Percentiles rank a stretch among this genome's conserved stretches.
Evolutionary conservation across 2,888 invertebrate species (phyloP).

Genomic region (Cheilosia soror): DNA sequence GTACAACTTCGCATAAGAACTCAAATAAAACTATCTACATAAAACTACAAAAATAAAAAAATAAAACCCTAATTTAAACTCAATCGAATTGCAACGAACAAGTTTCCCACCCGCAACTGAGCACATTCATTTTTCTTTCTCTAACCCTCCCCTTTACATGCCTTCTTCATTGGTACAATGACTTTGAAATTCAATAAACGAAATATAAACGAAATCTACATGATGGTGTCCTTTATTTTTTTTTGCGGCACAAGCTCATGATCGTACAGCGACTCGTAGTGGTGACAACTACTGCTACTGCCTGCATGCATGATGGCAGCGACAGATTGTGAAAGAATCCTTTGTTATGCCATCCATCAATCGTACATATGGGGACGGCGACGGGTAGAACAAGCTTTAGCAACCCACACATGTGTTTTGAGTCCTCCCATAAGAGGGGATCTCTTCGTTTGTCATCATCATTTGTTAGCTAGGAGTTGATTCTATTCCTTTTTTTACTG

Average conservation of each 20-base stretch:
- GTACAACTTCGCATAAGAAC: neutral
- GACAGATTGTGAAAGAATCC: slow-evolving; percentile 51
- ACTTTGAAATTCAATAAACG: slow-evolving; percentile 70
- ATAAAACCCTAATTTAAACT: slow-evolving; percentile 23
- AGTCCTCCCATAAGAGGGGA: slow-evolving; percentile 7
- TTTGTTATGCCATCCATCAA: slow-evolving; percentile 63
- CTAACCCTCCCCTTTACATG: neutral
- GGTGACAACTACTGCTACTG: slow-evolving; percentile 10
- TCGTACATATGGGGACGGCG: slow-evolving; percentile 20
- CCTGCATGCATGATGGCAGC: slow-evolving; percentile 17
- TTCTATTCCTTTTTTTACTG: slow-evolving; percentile 30
- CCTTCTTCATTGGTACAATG: slow-evolving; percentile 23
- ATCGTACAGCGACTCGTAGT: slow-evolving; percentile 23
- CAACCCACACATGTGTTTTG: slow-evolving; percentile 50
- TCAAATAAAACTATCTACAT: slow-evolving; percentile 13
- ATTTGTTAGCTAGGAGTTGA: slow-evolving; percentile 58
- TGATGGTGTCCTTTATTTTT: slow-evolving; percentile 32
- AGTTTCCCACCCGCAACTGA: neutral
- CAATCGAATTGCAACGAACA: slow-evolving; percentile 16
- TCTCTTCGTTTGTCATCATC: slow-evolving; percentile 64
- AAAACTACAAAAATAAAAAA: neutral
- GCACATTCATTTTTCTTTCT: neutral
- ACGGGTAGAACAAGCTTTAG: slow-evolving; percentile 6
- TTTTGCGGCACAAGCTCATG: slow-evolving; percentile 29
- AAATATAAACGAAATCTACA: slow-evolving; percentile 69